phyloP scores from a whole-genome alignment of 1,140 invertebrate species.

The Patella vulgata region DNA sequence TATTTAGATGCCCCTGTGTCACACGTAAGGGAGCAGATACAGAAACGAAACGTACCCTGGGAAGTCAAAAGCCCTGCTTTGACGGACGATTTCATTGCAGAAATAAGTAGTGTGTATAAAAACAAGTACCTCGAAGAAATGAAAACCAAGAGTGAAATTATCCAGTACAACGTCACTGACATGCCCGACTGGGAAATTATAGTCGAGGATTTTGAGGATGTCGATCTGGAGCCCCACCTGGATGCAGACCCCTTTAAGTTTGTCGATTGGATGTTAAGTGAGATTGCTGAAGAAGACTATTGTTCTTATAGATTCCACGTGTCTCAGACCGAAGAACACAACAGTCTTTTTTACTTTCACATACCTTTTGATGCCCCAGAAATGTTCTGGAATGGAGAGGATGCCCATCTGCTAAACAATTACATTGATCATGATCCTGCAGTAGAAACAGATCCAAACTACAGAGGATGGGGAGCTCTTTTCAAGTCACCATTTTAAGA shows the following conservation, averaged over 20 bases:
- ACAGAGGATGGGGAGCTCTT: no score
- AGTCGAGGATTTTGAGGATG: conserved; percentile 39
- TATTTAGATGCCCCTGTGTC: conserved; percentile 49
- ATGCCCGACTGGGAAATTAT: conserved; percentile 46
- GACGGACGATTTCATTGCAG: conserved; percentile 42
- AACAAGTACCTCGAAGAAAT: conserved; percentile 36
- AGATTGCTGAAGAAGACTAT: conserved; percentile 28
- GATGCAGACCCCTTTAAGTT: conserved; percentile 34
- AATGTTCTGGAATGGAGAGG: conserved; percentile 14
- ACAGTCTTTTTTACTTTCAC: conserved; percentile 18
- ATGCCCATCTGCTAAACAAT: not conserved
- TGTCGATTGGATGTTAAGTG: conserved; percentile 33
- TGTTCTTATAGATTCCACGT: conserved; percentile 16
- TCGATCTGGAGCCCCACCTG: conserved; percentile 28
- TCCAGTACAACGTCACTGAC: conserved; percentile 40
- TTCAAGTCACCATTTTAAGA: no score
- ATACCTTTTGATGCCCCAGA: conserved; percentile 26
- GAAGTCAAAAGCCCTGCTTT: conserved; percentile 43
- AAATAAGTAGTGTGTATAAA: conserved; percentile 39
- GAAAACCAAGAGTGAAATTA: conserved; percentile 41
- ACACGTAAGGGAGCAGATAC: conserved; percentile 32
- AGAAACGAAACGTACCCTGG: conserved; percentile 38
- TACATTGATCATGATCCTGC: no score
- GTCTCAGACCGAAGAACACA: conserved; percentile 17
- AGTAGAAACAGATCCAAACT: no score